Base-by-base conservation (phyloP, 2,113 vertebrate genomes). In the Hirundichthys speculiger region DNA sequence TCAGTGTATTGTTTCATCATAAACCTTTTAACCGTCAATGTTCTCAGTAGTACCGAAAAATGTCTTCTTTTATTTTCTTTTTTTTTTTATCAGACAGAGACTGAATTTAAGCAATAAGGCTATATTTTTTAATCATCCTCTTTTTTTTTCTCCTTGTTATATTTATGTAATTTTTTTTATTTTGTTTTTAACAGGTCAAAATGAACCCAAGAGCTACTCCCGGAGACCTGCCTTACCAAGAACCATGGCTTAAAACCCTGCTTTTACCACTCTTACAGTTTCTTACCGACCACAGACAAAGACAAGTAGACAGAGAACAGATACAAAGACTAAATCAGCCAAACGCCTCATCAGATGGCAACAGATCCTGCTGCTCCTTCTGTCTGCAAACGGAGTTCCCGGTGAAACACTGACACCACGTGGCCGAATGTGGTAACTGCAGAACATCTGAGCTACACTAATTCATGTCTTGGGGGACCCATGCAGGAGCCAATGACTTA, bases 321-420 rank as follows among this genome's bases (percentile, higher is more conserved):
- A 66, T 16, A 62, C 39, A 38, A 64, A 51, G 49, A 52, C 16
- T n/a, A 73, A 54, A 53, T 19, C 48, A 54, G 40, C 39, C 6
- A 27, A 25, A 67, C 60, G 49, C 59, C 42, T 39, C 5, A 38
- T 73, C 66, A 57, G 14, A 55, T 66, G 62, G 38, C 60, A n/a
- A n/a, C n/a, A n/a, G n/a, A 41, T 61, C 58, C 45, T 12, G 15
- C 50, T 49, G 25, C 20, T 55, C 59, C 57, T 38, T 62, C 54
- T 56, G 43, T 61, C 54, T 71, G 63, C 53, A 43, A 16, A 40
- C 18, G 46, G 49, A 60, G 72, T 83, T 81, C 72, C 60, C 86
- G 72, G 41, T 46, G 51, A 84, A 88, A 88, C 73, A 84, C 79
- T 85, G 85, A 19, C 86, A 79, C 79, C 76, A 2, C 66, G 85